Conservation (phyloP, 2,113 vertebrate genomes). For the Cnemophilus loriae region DNA sequence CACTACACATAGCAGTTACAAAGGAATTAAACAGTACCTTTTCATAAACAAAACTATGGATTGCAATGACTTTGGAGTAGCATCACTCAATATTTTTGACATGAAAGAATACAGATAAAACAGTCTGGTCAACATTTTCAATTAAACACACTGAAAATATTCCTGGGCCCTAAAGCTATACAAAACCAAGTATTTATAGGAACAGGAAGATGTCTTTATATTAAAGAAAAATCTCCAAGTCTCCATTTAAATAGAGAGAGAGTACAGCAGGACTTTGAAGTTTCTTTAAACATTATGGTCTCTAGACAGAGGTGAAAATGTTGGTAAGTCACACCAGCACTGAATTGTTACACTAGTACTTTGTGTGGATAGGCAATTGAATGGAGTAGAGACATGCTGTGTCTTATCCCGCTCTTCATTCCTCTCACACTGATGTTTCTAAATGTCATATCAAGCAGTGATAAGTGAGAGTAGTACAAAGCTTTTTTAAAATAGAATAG, state of each 20-base stretch:
- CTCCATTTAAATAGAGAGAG: background rate
- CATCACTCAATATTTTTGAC: background rate
- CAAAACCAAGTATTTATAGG: background rate
- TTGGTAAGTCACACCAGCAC: background rate
- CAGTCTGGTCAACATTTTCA: slow-evolving; percentile 37
- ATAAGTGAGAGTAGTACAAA: background rate
- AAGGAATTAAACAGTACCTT: slow-evolving; percentile 24
- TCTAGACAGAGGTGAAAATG: background rate
- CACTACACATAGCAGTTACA: slow-evolving; percentile 16
- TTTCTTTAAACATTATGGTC: background rate
- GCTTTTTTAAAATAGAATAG: background rate
- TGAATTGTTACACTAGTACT: background rate
- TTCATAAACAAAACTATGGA: background rate
- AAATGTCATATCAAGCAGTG: background rate
- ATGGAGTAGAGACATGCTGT: background rate
- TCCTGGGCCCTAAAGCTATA: background rate
- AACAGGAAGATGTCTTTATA: background rate
- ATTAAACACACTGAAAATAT: background rate
- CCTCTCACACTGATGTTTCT: background rate
- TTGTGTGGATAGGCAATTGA: background rate
- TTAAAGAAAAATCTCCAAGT: background rate
- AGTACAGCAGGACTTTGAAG: background rate
- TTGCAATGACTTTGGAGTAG: slow-evolving; percentile 21
- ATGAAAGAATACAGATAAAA: background rate
- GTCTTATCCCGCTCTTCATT: background rate